Base-by-base conservation (phyloP, 2,797 vertebrate genomes). In the Parauchenoglanis punctatus region DNA sequence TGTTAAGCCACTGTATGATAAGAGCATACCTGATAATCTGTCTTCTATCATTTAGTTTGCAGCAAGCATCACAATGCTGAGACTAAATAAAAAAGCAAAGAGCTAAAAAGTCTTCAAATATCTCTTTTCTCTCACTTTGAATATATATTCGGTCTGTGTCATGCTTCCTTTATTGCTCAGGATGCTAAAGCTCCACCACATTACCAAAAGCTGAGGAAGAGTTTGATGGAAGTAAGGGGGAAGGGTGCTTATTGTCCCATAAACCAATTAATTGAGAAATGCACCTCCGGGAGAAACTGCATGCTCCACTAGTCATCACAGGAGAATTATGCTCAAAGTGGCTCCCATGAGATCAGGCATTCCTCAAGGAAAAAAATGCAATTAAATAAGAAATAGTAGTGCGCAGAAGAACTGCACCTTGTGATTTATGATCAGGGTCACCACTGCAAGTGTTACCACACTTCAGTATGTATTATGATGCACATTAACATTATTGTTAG, bases 251-350 rank as follows among this genome's bases (percentile, higher is more conserved):
- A 91, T 91, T 91, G 92, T 87, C 91, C 94, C 93, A 92, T 94
- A 92, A 94, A 93, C 91, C 94, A 95, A 95, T 94, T 93, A 94
- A 94, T 94, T 94, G 93, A 89, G 91, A 93, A 84, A 92, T 93
- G 91, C 89, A 92, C 93, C 93, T 92, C 84, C 7, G 91, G 92
- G 93, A 93, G 83, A 92, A 90, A 94, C 95, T 92, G 92, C 93
- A 95, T 76, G 92, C 94, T 94, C 91, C 89, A 90, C 91, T 94
- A 94, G 89, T 88, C 91, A 89, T 86, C 90, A 91, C 90, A 91
- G 90, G 87, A 87, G 90, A 91, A 90, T 91, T 89, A 91, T 83
- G 89, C 90, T 87, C 84, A 31, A 91, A 92, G 93, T 91, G 91
- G 87, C 90, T 93, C 93, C 93, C 91, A 78, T 82, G 94, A 93